Evolutionary conservation across 2,888 invertebrate species (phyloP).

Genomic region (Drosophila antonietae): DNA sequence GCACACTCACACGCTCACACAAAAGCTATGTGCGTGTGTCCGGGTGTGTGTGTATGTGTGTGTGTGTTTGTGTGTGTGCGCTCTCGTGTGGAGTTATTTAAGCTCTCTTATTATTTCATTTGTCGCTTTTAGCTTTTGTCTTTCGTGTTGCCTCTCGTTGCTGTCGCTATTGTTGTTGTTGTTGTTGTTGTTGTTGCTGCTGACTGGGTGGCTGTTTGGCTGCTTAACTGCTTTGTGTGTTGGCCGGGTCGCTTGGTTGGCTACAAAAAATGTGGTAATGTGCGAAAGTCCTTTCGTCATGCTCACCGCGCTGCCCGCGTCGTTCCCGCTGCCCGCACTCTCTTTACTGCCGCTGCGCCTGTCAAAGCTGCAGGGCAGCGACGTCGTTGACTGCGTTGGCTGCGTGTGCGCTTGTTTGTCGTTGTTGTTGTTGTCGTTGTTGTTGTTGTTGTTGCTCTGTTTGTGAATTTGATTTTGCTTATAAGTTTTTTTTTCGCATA

Average conservation of each 20-base stretch:
- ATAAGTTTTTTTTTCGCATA: conserved; percentile 47
- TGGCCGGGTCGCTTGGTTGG: conserved; percentile 60
- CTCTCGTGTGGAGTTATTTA: conserved; percentile 81
- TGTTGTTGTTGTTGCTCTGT: conserved; percentile 37
- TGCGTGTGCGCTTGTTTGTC: conserved; percentile 43
- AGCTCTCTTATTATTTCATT: conserved; percentile 81
- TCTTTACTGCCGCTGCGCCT: conserved; percentile 37
- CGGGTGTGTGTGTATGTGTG: not conserved
- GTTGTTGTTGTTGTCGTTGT: conserved; percentile 33
- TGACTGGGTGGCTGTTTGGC: conserved; percentile 69
- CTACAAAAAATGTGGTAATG: conserved; percentile 78
- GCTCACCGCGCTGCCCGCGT: conserved; percentile 53
- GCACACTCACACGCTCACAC: conserved; percentile 28
- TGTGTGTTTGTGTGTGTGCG: conserved; percentile 30
- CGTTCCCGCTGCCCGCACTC: not conserved
- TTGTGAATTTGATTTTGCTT: conserved; percentile 75
- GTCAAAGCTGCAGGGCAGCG: conserved; percentile 58
- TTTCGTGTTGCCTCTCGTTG: conserved; percentile 73
- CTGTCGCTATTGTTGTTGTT: conserved; percentile 30
- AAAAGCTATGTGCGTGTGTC: conserved; percentile 1
- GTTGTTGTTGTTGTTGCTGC: conserved; percentile 44
- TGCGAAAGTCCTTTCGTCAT: conserved; percentile 83
- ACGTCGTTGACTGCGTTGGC: conserved; percentile 44
- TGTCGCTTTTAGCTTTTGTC: conserved; percentile 81
- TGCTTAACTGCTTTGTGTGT: conserved; percentile 61